These are phyloP conservation scores for Otus scops DNA, from an alignment of 2,797 vertebrate species.

Conservation along the genomic window DNA sequence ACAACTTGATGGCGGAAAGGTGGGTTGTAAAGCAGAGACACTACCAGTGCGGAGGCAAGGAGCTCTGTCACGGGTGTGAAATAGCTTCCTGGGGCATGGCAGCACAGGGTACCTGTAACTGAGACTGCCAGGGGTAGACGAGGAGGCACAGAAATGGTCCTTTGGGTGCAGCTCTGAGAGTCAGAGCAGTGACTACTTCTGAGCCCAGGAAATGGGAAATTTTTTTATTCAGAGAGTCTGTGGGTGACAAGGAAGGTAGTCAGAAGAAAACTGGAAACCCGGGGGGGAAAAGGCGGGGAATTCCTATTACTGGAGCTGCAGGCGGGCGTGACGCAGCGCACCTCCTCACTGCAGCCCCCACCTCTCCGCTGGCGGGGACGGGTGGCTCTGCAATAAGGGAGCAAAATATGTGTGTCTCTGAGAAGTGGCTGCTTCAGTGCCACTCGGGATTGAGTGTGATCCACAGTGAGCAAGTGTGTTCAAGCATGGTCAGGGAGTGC, in stretches of 20 bases:
- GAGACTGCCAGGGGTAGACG: accelerated
- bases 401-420: accelerated
- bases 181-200: not conserved
- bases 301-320: not conserved
- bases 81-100: not conserved
- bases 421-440: not conserved
- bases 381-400: not conserved
- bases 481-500: not conserved
- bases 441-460: not conserved
- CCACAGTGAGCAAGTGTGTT: not conserved
- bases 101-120: not conserved
- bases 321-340: accelerated
- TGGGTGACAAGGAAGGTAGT: not conserved
- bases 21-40: not conserved
- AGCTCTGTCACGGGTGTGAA: not conserved
- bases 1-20: not conserved
- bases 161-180: not conserved
- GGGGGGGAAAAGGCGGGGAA: not conserved
- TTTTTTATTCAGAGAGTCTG: not conserved
- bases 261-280: not conserved
- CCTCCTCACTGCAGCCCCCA: not conserved
- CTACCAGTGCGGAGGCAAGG: not conserved
- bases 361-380: not conserved
- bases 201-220: not conserved
- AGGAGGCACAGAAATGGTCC: not conserved